Conservation (phyloP, 2,888 invertebrate genomes). For the Oscheius sp. region DNA sequence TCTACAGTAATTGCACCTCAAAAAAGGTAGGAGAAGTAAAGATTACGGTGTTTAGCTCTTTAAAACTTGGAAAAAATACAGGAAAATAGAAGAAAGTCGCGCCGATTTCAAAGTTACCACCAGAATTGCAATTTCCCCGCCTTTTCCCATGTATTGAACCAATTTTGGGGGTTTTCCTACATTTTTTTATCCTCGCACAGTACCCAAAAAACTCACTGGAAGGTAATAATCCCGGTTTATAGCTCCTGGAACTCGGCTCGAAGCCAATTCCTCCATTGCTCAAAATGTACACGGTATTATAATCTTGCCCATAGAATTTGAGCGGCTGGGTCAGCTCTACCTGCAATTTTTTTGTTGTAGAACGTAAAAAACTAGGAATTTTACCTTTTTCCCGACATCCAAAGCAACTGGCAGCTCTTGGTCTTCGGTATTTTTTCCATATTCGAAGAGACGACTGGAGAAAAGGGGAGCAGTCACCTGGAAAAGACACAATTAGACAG, state of each 20-base stretch:
- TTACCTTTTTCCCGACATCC: constrained; percentile 65
- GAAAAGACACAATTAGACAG: not conserved
- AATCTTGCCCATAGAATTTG: constrained; percentile 66
- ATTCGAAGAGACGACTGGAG: constrained; percentile 71
- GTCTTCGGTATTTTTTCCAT: constrained; percentile 67
- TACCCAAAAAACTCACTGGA: constrained; percentile 30
- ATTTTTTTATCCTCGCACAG: no score
- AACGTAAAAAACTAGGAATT: no score
- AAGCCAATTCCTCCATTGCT: constrained; percentile 73
- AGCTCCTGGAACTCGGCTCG: constrained; percentile 59
- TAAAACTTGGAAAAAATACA: no score
- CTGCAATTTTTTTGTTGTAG: no score
- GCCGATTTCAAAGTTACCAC: no score
- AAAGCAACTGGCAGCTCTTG: constrained; percentile 63
- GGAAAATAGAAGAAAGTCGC: no score
- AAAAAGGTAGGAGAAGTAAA: no score
- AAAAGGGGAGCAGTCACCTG: constrained; percentile 73
- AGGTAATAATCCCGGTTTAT: constrained; percentile 53
- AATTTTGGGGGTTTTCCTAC: no score
- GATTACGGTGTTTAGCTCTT: no score
- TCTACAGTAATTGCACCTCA: no score
- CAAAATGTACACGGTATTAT: constrained; percentile 64
- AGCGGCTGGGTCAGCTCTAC: constrained; percentile 63
- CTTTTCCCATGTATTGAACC: no score
- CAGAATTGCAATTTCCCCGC: no score